These are phyloP conservation scores for Anoura caudifer DNA, from an alignment of 2,113 vertebrate genomes.

Conservation along the genomic window DNA sequence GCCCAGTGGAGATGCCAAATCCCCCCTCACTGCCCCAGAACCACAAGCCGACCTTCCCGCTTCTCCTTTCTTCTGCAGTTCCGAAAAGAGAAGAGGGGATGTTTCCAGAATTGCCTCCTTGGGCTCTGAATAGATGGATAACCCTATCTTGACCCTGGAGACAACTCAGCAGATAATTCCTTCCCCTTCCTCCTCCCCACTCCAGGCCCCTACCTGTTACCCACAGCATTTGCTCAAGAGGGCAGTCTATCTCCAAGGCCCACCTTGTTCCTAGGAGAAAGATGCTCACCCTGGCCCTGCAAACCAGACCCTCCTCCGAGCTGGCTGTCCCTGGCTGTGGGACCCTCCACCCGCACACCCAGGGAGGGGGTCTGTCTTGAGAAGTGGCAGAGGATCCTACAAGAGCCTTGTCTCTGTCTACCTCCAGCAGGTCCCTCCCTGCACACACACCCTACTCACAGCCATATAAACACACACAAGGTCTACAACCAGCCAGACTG, in stretches of 20 bases:
- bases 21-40: fast-evolving
- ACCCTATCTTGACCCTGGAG: fast-evolving
- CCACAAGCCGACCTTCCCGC: fast-evolving
- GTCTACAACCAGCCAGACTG: fast-evolving
- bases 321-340: neutral
- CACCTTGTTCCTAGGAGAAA: neutral
- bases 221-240: neutral
- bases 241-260: neutral
- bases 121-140: fast-evolving
- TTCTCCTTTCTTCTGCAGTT: no score
- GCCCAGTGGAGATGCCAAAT: fast-evolving
- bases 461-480: neutral
- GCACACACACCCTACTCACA: fast-evolving
- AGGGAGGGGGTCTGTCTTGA: neutral
- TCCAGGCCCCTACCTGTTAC: neutral
- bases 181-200: neutral
- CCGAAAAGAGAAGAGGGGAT: fast-evolving
- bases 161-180: neutral
- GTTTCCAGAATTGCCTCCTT: neutral
- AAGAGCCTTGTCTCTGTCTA: neutral
- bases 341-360: neutral
- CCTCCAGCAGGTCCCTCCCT: neutral
- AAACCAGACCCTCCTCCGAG: neutral
- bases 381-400: neutral
- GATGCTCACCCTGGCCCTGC: neutral